A percentile compares a stretch with the other conserved stretches of the same genome.
Conservation (phyloP, 92 coral and sea anemone genomes). For the Epizoanthus fatuus region DNA sequence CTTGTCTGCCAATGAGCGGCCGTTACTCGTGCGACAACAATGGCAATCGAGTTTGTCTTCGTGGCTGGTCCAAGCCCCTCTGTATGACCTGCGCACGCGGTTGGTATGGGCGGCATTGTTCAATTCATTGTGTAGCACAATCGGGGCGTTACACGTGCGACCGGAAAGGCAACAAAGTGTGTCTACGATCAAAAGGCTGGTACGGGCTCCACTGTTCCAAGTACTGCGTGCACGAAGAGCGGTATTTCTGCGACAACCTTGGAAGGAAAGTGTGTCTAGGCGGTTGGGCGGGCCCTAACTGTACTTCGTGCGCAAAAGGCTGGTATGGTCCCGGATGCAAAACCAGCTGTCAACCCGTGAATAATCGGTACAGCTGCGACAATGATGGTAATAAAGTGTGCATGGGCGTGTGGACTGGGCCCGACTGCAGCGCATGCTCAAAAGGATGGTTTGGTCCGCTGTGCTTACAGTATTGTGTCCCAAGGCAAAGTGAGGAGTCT, state of each 20-base stretch:
- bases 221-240: constrained; percentile 49
- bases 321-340: constrained; percentile 68
- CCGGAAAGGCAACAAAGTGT: constrained; percentile 50
- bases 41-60: constrained; percentile 61
- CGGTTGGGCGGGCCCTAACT: constrained; percentile 66
- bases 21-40: constrained; percentile 39
- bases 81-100: constrained; percentile 54
- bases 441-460: constrained; percentile 63
- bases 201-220: constrained; percentile 55
- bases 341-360: constrained; percentile 41
- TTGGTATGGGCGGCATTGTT: constrained; percentile 45
- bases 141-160: constrained; percentile 68
- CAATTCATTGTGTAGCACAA: neutral
- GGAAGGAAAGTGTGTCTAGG: constrained; percentile 57
- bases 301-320: constrained; percentile 49
- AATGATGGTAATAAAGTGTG: constrained; percentile 55
- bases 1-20: constrained; percentile 53
- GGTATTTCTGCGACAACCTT: constrained; percentile 54
- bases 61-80: constrained; percentile 54
- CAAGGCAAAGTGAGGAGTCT: constrained; percentile 32
- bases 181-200: constrained; percentile 48
- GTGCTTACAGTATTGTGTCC: constrained; percentile 53
- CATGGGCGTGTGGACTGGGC: constrained; percentile 55
- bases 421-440: constrained; percentile 60
- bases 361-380: constrained; percentile 62